phyloP scores from a whole-genome alignment of 2,113 vertebrate genomes.

The Dryoscopus gambensis region DNA sequence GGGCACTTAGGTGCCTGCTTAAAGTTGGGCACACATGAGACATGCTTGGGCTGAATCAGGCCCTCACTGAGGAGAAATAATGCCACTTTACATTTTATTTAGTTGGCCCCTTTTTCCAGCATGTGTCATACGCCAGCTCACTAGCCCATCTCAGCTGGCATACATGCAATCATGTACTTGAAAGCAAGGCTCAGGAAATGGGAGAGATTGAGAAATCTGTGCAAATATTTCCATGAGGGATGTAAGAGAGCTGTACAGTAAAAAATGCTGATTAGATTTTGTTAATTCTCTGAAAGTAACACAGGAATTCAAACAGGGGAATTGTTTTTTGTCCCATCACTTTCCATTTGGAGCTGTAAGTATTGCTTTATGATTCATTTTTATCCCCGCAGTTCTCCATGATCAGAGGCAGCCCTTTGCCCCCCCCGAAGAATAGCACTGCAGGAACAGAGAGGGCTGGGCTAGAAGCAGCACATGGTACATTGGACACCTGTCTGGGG shows the following conservation, averaged over 20 bases:
- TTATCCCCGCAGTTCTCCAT: not conserved
- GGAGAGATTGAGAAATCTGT: constrained; percentile 2
- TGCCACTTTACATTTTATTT: not conserved
- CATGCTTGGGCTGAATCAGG: not conserved
- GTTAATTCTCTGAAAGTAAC: not conserved
- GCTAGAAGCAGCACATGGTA: not conserved
- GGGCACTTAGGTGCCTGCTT: not conserved
- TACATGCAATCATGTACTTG: not conserved
- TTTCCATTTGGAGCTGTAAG: not conserved
- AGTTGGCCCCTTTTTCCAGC: not conserved
- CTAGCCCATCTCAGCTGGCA: not conserved
- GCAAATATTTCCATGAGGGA: not conserved
- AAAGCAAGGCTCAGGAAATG: not conserved
- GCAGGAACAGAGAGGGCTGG: not conserved
- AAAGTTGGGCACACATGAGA: not conserved
- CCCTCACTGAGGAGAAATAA: not conserved
- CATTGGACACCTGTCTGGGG: accelerated
- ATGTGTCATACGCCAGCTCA: not conserved
- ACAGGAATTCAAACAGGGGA: not conserved
- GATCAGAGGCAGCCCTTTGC: not conserved
- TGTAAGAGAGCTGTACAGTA: not conserved
- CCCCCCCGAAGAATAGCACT: not conserved
- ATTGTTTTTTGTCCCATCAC: not conserved
- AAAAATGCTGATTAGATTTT: not conserved
- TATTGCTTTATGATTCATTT: not conserved